These are phyloP conservation scores for Protodeltote pygarga DNA, from an alignment of 2,888 invertebrate species.

Conservation along the genomic window DNA sequence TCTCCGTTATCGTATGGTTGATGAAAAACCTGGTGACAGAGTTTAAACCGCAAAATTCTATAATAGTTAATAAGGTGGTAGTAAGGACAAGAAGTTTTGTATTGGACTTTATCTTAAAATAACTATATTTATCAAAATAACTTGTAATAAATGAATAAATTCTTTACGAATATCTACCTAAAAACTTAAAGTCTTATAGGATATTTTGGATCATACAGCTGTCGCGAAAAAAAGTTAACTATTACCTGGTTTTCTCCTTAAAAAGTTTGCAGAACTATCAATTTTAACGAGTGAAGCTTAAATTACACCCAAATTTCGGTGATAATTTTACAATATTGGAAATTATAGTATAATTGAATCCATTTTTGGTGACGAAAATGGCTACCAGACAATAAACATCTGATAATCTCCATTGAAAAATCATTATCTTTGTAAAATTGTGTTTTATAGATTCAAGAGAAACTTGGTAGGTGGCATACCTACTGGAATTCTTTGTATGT, in stretches of 20 bases:
- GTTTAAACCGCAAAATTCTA: too few relatives aligned
- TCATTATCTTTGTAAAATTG: neutral
- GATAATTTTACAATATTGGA: constrained; percentile 1
- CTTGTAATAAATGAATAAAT: too few relatives aligned
- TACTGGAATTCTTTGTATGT: neutral
- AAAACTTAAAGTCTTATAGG: too few relatives aligned
- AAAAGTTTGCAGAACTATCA: neutral
- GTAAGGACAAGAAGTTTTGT: too few relatives aligned
- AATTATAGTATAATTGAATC: constrained; percentile 3
- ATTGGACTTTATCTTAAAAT: too few relatives aligned
- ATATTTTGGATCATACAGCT: neutral
- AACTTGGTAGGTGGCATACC: neutral
- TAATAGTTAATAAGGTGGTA: too few relatives aligned
- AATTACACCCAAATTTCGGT: neutral
- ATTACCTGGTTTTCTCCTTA: constrained; percentile 3
- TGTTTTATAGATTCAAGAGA: neutral
- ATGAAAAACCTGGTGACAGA: too few relatives aligned
- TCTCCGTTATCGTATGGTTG: too few relatives aligned
- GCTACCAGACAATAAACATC: neutral
- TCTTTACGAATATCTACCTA: too few relatives aligned
- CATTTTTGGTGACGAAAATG: constrained; percentile 2
- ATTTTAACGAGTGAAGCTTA: neutral
- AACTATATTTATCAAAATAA: too few relatives aligned
- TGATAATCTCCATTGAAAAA: constrained; percentile 1
- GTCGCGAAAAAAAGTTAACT: neutral